A percentile compares a stretch with the other conserved stretches of the same genome.
Evolutionary conservation across 2,888 invertebrate genomes (phyloP).

Genomic region (Tyria jacobaeae): DNA sequence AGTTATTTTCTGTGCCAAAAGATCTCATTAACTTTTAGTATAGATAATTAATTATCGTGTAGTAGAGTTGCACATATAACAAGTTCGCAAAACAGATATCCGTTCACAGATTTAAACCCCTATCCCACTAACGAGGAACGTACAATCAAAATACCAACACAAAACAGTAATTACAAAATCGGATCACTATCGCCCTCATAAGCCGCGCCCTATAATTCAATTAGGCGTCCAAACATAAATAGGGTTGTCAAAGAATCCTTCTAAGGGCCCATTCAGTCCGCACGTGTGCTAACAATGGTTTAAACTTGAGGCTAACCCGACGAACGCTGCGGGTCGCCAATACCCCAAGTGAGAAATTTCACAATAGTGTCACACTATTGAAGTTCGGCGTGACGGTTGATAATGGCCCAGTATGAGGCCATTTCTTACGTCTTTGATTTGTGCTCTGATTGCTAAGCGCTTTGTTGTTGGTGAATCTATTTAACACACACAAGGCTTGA

Average conservation of each 20-base stretch:
- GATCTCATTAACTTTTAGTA: not conserved
- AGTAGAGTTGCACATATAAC: not conserved
- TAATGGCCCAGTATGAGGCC: constrained; percentile 79
- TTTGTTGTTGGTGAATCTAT: constrained; percentile 65
- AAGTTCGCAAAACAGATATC: constrained; percentile 5
- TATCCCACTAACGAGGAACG: constrained; percentile 22
- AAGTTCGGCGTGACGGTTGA: constrained; percentile 76
- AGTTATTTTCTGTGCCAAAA: too few relatives aligned
- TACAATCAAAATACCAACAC: constrained; percentile 37
- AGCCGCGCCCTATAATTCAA: constrained; percentile 78
- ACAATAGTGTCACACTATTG: constrained; percentile 82
- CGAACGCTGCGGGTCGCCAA: constrained; percentile 77
- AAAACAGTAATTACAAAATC: constrained; percentile 65
- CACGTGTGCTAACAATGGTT: constrained; percentile 79
- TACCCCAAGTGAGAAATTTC: constrained; percentile 75
- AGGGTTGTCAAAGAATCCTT: constrained; percentile 73
- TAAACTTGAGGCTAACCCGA: constrained; percentile 63
- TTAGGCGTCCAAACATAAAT: constrained; percentile 77
- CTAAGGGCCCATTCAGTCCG: constrained; percentile 76
- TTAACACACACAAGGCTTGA: constrained; percentile 57
- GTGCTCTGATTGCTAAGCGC: constrained; percentile 65
- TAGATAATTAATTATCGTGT: not conserved
- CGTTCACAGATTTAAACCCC: constrained; percentile 21
- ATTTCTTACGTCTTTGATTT: constrained; percentile 60
- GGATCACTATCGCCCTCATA: constrained; percentile 68